Evolutionary conservation across 2,888 invertebrate genomes (phyloP).

Genomic region (Digitonthophagus gazella): DNA sequence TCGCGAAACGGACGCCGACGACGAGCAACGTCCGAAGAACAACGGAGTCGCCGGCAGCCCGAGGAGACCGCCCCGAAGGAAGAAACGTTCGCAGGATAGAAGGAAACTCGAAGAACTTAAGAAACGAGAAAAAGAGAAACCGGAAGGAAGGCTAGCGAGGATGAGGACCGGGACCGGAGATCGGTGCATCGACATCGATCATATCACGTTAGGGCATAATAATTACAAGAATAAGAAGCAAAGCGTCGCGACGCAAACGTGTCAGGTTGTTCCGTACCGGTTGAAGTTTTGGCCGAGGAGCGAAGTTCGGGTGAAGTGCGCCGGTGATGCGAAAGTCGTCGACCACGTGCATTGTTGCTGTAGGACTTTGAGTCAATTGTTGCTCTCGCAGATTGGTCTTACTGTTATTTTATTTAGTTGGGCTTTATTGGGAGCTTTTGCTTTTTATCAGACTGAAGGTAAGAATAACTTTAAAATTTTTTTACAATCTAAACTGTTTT

Average conservation of each 20-base stretch:
- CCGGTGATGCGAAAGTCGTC: constrained; percentile 43
- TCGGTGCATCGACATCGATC: constrained; percentile 44
- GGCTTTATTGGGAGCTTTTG: constrained; percentile 62
- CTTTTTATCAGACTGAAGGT: constrained; percentile 68
- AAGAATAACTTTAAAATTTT: constrained; percentile 1
- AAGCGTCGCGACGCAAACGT: constrained; percentile 51
- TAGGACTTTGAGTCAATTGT: constrained; percentile 55
- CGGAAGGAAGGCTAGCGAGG: neutral
- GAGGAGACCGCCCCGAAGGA: constrained; percentile 26
- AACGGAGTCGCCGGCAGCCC: constrained; percentile 20
- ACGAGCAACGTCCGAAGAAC: constrained; percentile 11
- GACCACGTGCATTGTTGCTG: constrained; percentile 46
- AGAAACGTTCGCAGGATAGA: constrained; percentile 12
- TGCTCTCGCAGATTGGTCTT: constrained; percentile 61
- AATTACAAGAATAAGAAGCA: constrained; percentile 37
- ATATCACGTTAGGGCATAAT: constrained; percentile 44
- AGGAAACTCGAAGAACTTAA: neutral
- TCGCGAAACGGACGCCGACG: constrained; percentile 4
- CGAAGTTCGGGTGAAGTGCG: constrained; percentile 40
- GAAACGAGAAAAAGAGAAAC: neutral
- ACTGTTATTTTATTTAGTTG: constrained; percentile 59
- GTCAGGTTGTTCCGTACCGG: constrained; percentile 54
- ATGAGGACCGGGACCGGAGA: constrained; percentile 38
- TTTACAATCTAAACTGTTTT: no score
- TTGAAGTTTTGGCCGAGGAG: constrained; percentile 58